Base-by-base conservation (phyloP, 2,888 invertebrate species). In the Tetragonula carbonaria region DNA sequence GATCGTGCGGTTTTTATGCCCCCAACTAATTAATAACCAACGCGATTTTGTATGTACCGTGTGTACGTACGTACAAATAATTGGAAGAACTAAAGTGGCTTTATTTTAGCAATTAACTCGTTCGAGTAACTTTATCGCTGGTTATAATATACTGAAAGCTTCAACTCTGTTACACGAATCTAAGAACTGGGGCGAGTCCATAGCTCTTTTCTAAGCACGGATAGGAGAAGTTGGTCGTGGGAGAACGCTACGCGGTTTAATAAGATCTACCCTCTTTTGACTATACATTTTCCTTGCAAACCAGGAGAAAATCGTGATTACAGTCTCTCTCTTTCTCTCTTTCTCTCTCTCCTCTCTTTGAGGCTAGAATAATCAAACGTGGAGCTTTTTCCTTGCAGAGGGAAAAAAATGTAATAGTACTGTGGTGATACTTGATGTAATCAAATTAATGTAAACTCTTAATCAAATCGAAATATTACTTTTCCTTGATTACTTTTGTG, bases 131-230 rank as follows among this genome's bases (percentile, higher is more conserved):
- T 78, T 78, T 28, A 65, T 55, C 63, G 55, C 16, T 53, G 53
- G 28, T 55, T 55, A 55, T 33, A 50, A 78, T 78, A 78, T 57
- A 66, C 74, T 74, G 50, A 73, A 78, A 73, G 66, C 74, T 66
- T 16, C 66, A 57, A 66, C 33, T 28, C 55, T 66, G 66, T 78
- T 66, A 50, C n/a, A 65, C 18, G 62, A 63, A 53, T 55, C 53
- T 28, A 55, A 51, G 16, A 68, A 75, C 38, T 67, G 28, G 62
- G 28, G 53, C 74, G 50, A 57, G n/a, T 38, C 28, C 8, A 21
- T 62, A 18, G 59, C n/a, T 51, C 16, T 76, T 33, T 62, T 55
- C 65, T 73, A 73, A 66, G 18, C 55, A n/a, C 55, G 45, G 55
- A 45, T 45, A 73, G n/a, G 28, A 45, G 55, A 78, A 65, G 18